These are phyloP conservation scores for Thunnus albacares DNA, from an alignment of 2,797 vertebrate species.

Conservation along the genomic window DNA sequence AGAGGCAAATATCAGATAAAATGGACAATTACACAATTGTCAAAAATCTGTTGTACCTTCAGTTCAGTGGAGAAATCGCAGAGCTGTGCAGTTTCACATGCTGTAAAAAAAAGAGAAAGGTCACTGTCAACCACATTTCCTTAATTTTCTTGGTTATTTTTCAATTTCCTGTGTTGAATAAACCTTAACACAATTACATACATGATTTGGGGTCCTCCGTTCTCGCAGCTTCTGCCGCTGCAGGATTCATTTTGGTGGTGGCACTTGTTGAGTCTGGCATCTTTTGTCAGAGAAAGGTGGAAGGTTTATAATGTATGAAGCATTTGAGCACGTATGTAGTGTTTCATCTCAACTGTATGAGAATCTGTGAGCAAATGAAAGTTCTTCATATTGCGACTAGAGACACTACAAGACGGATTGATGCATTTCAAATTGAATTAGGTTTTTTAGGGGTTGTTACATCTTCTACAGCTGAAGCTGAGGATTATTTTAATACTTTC, in stretches of 20 bases:
- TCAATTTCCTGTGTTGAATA: neutral
- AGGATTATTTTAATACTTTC: too few relatives aligned
- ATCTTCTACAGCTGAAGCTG: too few relatives aligned
- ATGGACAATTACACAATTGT: too few relatives aligned
- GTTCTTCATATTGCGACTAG: too few relatives aligned
- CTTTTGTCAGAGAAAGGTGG: neutral
- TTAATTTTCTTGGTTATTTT: neutral
- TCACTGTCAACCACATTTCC: neutral
- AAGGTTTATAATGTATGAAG: too few relatives aligned
- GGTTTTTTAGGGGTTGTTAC: too few relatives aligned
- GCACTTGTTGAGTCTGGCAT: neutral
- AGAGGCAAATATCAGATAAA: too few relatives aligned
- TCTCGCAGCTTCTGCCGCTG: rapidly evolving
- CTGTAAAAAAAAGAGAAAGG: neutral
- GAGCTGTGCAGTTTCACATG: neutral
- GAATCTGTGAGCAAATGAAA: too few relatives aligned
- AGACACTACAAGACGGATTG: neutral
- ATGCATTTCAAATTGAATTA: too few relatives aligned
- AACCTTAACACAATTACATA: neutral
- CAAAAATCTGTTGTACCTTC: conserved; percentile 9
- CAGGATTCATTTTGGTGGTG: neutral
- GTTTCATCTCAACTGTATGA: too few relatives aligned
- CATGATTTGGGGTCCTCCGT: neutral
- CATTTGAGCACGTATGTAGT: too few relatives aligned
- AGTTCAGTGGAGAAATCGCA: neutral